Conservation (phyloP, 2,797 vertebrate species). For the Parotocinclus haroldoi region DNA sequence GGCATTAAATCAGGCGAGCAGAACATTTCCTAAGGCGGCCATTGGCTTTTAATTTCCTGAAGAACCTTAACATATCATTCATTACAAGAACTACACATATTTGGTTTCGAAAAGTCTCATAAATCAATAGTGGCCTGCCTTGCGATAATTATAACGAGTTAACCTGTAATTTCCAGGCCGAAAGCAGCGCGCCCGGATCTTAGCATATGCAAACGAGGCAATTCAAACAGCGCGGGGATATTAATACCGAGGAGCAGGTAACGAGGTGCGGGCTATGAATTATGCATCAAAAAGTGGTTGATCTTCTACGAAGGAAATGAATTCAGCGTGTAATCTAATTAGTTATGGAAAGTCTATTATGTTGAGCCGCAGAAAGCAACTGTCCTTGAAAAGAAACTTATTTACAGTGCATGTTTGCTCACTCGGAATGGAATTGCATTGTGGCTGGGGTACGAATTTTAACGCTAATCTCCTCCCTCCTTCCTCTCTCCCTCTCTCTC, state of each 20-base stretch:
- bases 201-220: constrained; percentile 99
- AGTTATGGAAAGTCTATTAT: constrained; percentile 99
- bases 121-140: constrained; percentile 99
- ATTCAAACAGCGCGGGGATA: constrained; percentile 99
- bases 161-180: constrained; percentile 99
- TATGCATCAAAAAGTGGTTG: constrained; percentile 99
- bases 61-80: constrained; percentile 99
- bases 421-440: constrained; percentile 90
- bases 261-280: constrained; percentile 99
- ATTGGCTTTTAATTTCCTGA: constrained; percentile 99
- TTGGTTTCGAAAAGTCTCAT: constrained; percentile 99
- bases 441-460: constrained; percentile 87
- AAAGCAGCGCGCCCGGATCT: constrained; percentile 92
- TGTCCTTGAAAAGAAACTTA: constrained; percentile 99
- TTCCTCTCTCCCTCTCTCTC: neutral
- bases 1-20: constrained; percentile 99
- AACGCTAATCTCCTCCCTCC: constrained; percentile 53
- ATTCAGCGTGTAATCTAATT: constrained; percentile 99
- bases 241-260: constrained; percentile 99
- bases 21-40: constrained; percentile 99
- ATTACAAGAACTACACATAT: constrained; percentile 99
- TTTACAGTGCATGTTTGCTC: constrained; percentile 98
- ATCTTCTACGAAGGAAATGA: constrained; percentile 99
- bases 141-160: constrained; percentile 99
- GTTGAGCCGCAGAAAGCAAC: constrained; percentile 99